Conservation (phyloP, 2,797 vertebrate species). For the Syncerus caffer region DNA sequence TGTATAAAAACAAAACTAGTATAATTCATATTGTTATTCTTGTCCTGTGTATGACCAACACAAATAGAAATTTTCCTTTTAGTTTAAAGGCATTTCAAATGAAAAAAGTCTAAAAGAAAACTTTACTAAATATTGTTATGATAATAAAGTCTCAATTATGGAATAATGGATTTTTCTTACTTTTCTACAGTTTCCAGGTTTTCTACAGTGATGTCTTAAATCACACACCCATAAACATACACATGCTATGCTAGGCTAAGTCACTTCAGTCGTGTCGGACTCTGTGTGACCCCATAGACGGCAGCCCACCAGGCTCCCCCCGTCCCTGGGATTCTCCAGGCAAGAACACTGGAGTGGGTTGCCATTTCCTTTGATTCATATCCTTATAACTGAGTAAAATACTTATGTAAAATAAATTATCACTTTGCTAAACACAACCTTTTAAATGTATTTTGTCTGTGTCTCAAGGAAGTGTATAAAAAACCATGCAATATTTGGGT, state of each 20-base stretch:
- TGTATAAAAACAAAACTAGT: neutral
- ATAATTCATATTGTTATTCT: neutral
- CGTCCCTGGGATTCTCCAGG: no score
- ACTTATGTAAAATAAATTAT: neutral
- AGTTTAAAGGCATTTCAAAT: neutral
- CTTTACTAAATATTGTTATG: neutral
- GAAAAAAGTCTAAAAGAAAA: neutral
- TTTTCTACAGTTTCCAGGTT: neutral
- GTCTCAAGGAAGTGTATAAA: neutral
- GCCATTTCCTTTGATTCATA: neutral
- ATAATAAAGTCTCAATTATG: neutral
- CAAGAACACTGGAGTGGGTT: no score
- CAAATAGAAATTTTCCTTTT: neutral
- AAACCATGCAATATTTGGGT: neutral
- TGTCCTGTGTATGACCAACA: neutral
- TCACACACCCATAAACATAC: neutral
- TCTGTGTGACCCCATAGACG: no score
- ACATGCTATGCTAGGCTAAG: neutral
- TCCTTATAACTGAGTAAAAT: neutral
- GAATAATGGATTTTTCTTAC: neutral
- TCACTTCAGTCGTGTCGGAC: no score
- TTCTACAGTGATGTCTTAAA: neutral
- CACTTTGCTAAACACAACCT: neutral
- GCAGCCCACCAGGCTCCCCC: no score
- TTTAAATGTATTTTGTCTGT: neutral